Base-by-base conservation (phyloP, 2,797 vertebrate species). In the Lepidocolaptes lacrymiger region DNA sequence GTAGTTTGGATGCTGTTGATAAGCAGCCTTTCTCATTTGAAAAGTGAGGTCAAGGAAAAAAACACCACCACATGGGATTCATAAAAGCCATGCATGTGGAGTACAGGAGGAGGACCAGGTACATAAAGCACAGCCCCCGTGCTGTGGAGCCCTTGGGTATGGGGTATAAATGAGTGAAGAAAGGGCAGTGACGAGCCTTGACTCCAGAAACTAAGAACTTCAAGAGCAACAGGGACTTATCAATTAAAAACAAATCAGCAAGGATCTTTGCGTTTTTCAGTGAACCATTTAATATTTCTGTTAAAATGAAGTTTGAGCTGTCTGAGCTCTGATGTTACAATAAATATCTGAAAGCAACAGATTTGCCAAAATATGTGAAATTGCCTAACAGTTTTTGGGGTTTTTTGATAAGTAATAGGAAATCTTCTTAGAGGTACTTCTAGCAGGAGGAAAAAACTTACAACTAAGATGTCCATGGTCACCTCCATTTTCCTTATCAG, bases 401-500 rank as follows among this genome's bases (percentile, higher is more conserved):
- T 46, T 49, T 46, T 43, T 80, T 44, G 44, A 71, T 85, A 92
- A 89, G n/a, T 73, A 83, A 30, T 32, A 62, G n/a, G 27, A 63
- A 89, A 86, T 77, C 52, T 36, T 79, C 58, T 77, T 52, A 56
- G 58, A 81, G 59, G 18, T 88, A 17, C 14, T 72, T 12, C 41
- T 75, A 80, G 49, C 41, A 88, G 61, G 26, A 46, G 44, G 37
- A 77, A 71, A 30, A 74, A 80, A 3, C 27, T 67, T 72, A 41
- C 73, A 59, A 63, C 49, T 61, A 24, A 89, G 78, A 71, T 67
- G 34, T 77, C 63, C 59, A 15, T 41, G 28, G 36, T 77, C 37
- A 46, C 52, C 64, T 85, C 56, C 20, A 43, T 68, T 92, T 93
- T 69, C 17, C 84, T 94, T 91, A 89, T 94, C 85, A 64, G n/a